Evolutionary conservation across 2,888 invertebrate genomes (phyloP).

Genomic region (Melanostoma scalare): DNA sequence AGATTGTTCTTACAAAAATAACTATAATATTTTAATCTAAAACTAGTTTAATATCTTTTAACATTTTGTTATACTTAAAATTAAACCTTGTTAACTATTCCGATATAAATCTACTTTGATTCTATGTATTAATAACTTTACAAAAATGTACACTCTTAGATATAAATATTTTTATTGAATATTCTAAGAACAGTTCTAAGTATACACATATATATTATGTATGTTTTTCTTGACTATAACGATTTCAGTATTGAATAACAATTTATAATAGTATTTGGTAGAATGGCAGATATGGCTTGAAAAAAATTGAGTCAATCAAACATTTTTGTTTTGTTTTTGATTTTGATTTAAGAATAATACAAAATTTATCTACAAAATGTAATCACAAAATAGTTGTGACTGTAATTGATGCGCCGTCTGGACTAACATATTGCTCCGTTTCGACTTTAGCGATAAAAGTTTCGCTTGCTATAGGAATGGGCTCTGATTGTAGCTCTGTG

Average conservation of each 20-base stretch:
- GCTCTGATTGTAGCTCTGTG: conserved; percentile 56
- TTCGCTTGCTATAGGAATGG: conserved; percentile 66
- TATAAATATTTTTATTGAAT: conserved; percentile 20
- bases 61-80: conserved; percentile 13
- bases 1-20: conserved; percentile 23
- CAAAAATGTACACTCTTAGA: conserved; percentile 62
- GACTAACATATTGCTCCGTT: conserved; percentile 79
- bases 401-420: conserved; percentile 79
- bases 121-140: conserved; percentile 28
- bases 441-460: conserved; percentile 78
- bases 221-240: conserved; percentile 26
- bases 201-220: conserved; percentile 22
- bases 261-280: conserved; percentile 21
- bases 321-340: conserved; percentile 23
- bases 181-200: conserved; percentile 33
- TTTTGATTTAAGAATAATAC: conserved; percentile 36
- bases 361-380: conserved; percentile 45
- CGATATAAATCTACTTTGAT: conserved; percentile 28
- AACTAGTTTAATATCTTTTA: conserved; percentile 31
- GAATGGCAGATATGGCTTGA: conserved; percentile 70
- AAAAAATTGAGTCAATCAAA: conserved; percentile 64
- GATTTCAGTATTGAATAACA: conserved; percentile 48
- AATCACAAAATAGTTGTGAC: conserved; percentile 82
- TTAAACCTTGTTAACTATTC: conserved; percentile 45
- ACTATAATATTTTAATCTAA: conserved; percentile 21